Conservation (phyloP, 1,140 invertebrate species). For the Bombus pascuorum region DNA sequence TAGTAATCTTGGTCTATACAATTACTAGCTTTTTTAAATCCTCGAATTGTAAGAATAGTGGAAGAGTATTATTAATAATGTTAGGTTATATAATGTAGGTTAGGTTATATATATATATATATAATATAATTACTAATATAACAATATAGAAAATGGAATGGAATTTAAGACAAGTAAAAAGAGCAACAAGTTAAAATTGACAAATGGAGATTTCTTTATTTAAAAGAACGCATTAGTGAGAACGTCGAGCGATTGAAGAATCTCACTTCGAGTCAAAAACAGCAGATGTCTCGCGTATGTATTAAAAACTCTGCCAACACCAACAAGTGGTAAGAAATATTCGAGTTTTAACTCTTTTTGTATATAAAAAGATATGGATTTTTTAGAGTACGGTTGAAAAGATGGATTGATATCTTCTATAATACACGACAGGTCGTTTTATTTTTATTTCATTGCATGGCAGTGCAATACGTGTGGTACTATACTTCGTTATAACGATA, state of each 20-base stretch:
- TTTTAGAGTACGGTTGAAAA: not conserved
- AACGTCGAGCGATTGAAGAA: not conserved
- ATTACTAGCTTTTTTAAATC: no score
- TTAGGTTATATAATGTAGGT: no score
- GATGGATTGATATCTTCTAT: not conserved
- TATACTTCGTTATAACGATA: not conserved
- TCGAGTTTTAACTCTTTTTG: not conserved
- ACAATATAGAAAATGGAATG: not conserved
- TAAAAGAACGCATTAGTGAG: no score
- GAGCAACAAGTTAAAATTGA: not conserved
- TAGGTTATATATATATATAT: no score
- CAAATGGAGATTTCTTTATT: no score
- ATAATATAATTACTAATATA: not conserved
- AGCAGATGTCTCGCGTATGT: not conserved
- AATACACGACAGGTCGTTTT: not conserved
- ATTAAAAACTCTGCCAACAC: not conserved
- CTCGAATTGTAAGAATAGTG: no score
- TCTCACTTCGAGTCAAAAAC: not conserved
- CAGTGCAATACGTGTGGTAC: not conserved
- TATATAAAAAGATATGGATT: not conserved
- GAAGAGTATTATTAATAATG: no score
- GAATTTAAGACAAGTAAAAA: not conserved
- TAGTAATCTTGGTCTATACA: no score
- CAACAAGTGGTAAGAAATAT: slow-evolving; percentile 9
- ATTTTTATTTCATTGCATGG: not conserved